Base-by-base conservation (phyloP, 2,888 invertebrate species). In the Caenorhabditis sulstoni region DNA sequence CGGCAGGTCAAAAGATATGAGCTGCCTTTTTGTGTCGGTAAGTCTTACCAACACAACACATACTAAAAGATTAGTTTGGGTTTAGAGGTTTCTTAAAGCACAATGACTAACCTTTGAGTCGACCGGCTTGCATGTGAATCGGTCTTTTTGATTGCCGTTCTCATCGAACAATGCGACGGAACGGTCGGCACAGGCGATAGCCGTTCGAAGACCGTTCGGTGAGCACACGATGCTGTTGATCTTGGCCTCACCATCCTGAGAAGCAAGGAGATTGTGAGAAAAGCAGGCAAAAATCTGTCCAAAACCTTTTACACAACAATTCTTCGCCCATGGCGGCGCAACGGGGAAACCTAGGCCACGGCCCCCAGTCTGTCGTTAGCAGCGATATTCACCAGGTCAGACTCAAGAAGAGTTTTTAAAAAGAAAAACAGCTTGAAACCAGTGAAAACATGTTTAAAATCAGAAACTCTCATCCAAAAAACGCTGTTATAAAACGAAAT, bases 91-190 rank as follows among this genome's bases (percentile, higher is more conserved):
- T 49, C 5, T 37, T 45, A 55, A 45, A 45, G 16, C n/a, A 52
- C 11, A 20, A 44, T 39, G 37, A 68, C 62, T 14, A 20, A 93
- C 95, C 90, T 95, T 94, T 0, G 96, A 92, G 92, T 98, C 97
- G 11, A 94, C 94, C 0, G 98, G 96, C 91, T 98, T 97, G 0
- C 97, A 96, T 1, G 95, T 94, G 91, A 99, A 99, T 90, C 95
- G 95, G 90, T 99, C 98, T 71, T 94, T 93, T 65, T 94, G 94
- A 74, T 94, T 94, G 16, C 79, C 81, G 55, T 88, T 87, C 84
- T 96, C 96, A 92, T 98, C 97, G 90, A 94, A 97, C 22, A 99
- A 92, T 64, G 95, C 92, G 78, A 99, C 93, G 52, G 95, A 94
- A 23, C 97, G 93, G 89, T 99, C 98, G 20, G 94, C 93, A 2